These are phyloP conservation scores for Argyrosomus japonicus DNA, from an alignment of 2,113 vertebrate species.

Conservation along the genomic window DNA sequence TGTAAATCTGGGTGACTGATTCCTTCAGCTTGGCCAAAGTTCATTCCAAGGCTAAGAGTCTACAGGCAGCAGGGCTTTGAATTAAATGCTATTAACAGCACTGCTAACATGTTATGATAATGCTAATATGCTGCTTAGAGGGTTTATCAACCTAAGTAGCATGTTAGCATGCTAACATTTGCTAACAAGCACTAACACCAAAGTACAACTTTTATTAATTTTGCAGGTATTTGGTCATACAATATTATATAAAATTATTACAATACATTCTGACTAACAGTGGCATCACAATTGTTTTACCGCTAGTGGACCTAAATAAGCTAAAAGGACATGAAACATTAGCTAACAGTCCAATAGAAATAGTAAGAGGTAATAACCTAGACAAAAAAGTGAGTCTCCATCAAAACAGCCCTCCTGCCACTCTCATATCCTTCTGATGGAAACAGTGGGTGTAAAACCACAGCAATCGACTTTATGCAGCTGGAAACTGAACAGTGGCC, in stretches of 20 bases:
- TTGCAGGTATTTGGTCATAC: not conserved
- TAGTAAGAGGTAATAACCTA: not conserved
- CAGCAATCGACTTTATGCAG: not conserved
- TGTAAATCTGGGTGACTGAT: constrained; percentile 10
- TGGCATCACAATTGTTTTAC: not conserved
- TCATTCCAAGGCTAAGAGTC: not conserved
- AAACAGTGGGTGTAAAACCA: constrained; percentile 8
- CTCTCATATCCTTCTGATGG: not conserved
- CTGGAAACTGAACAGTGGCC: constrained; percentile 2
- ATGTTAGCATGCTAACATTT: not conserved
- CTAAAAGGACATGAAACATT: not conserved
- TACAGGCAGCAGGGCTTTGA: not conserved
- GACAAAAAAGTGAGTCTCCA: not conserved
- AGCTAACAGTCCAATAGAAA: not conserved
- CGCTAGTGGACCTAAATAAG: not conserved
- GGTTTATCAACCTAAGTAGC: not conserved
- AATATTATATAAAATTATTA: no score
- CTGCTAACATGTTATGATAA: not conserved
- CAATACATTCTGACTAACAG: not conserved
- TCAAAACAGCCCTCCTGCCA: constrained; percentile 1
- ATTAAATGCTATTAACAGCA: not conserved
- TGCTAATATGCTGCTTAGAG: not conserved
- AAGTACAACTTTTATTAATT: not conserved
- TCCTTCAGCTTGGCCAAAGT: not conserved
- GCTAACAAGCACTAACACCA: not conserved